A percentile compares a stretch with the other conserved stretches of the same genome.
Evolutionary conservation across 2,888 invertebrate genomes (phyloP).

Genomic region (Cheiracanthium punctorium): DNA sequence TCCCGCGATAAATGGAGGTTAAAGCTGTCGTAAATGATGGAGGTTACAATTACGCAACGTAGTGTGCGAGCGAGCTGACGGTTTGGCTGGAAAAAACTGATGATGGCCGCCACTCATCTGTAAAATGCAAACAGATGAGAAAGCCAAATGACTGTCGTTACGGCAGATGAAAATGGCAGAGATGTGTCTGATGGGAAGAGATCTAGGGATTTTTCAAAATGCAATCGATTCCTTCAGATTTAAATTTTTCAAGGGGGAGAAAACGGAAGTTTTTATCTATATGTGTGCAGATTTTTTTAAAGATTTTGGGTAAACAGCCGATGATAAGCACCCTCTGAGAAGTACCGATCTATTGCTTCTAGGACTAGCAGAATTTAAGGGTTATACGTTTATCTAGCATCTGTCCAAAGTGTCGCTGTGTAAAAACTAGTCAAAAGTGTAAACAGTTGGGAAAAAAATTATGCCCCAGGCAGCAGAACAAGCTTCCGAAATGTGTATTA

Average conservation of each 20-base stretch:
- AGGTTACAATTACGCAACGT: slow-evolving; percentile 65
- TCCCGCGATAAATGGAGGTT: slow-evolving; percentile 64
- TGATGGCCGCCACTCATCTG: slow-evolving; percentile 53
- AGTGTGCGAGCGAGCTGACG: slow-evolving; percentile 24
- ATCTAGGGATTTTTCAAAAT: background rate
- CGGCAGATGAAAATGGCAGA: background rate
- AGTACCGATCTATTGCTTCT: too few relatives aligned
- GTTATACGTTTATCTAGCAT: too few relatives aligned
- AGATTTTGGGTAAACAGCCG: too few relatives aligned
- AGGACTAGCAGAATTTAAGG: too few relatives aligned
- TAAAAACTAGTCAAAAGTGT: too few relatives aligned
- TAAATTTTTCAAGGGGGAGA: background rate
- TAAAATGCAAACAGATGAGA: slow-evolving; percentile 41
- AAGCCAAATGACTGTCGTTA: slow-evolving; percentile 41
- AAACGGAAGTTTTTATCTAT: background rate
- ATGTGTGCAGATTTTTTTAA: too few relatives aligned
- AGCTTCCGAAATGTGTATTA: too few relatives aligned
- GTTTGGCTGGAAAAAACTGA: background rate
- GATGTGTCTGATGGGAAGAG: background rate
- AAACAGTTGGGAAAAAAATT: too few relatives aligned
- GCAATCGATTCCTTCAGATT: background rate
- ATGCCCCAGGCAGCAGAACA: too few relatives aligned
- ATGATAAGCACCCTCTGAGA: too few relatives aligned
- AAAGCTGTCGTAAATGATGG: slow-evolving; percentile 70
- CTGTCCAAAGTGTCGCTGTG: too few relatives aligned